phyloP scores from a whole-genome alignment of 2,888 invertebrate species.

The Caenorhabditis sp. region DNA sequence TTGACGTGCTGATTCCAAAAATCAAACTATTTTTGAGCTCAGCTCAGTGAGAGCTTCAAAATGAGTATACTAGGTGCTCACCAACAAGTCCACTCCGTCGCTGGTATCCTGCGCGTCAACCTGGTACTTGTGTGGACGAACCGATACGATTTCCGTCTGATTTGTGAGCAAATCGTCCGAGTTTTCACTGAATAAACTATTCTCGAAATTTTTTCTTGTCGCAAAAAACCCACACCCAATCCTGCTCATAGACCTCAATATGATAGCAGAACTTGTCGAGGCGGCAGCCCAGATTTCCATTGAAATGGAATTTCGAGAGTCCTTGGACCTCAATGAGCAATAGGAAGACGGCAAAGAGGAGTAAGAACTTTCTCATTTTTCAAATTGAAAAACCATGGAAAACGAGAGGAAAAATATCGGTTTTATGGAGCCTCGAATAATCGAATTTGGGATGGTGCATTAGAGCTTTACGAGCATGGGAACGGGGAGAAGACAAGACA shows the following conservation, averaged over 20 bases:
- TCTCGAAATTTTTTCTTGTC: not conserved
- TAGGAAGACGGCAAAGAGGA: too few relatives aligned
- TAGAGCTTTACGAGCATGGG: too few relatives aligned
- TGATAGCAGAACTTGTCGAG: not conserved
- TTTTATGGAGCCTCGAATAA: too few relatives aligned
- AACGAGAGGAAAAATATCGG: too few relatives aligned
- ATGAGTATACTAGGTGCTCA: too few relatives aligned
- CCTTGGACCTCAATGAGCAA: not conserved
- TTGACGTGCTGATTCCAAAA: too few relatives aligned
- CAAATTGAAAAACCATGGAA: too few relatives aligned
- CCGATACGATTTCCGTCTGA: not conserved
- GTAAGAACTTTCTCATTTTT: too few relatives aligned
- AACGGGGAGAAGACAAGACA: too few relatives aligned
- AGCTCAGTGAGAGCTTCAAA: too few relatives aligned
- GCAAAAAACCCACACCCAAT: slow-evolving; percentile 8
- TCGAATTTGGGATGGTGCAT: too few relatives aligned
- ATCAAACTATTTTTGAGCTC: too few relatives aligned
- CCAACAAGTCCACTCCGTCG: slow-evolving; percentile 14
- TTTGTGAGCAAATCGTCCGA: slow-evolving; percentile 11
- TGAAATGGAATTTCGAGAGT: slow-evolving; percentile 8
- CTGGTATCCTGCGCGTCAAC: slow-evolving; percentile 4
- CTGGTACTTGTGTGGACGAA: not conserved
- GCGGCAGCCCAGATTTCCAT: slow-evolving; percentile 3
- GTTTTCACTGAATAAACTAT: not conserved
- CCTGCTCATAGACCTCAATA: slow-evolving; percentile 20